Conservation (phyloP, 2,797 vertebrate genomes). For the Meriones psammophilus region DNA sequence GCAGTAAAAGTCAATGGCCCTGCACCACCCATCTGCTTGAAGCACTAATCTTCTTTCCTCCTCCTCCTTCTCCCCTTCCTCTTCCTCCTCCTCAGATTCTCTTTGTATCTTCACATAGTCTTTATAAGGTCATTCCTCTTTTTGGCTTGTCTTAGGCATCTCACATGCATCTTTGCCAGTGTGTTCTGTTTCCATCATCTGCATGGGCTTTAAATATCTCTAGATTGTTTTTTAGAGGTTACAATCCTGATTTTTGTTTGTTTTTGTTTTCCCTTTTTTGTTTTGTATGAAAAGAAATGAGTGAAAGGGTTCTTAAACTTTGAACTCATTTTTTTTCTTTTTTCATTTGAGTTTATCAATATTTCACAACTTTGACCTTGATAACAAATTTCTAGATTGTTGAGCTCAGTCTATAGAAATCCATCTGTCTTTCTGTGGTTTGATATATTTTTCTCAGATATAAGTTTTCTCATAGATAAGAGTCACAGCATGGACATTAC, state of each 20-base stretch:
- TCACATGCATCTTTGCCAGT: not conserved
- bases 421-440: not conserved
- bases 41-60: no score
- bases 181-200: not conserved
- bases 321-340: not conserved
- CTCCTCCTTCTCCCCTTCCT: not conserved
- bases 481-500: not conserved
- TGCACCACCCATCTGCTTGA: no score
- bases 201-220: not conserved
- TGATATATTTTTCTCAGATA: not conserved
- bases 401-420: not conserved
- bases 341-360: not conserved
- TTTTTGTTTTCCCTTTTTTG: not conserved
- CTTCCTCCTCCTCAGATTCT: not conserved
- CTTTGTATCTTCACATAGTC: fast-evolving
- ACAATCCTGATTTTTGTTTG: not conserved
- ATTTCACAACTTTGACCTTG: not conserved
- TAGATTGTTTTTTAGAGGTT: not conserved
- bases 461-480: not conserved
- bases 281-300: not conserved
- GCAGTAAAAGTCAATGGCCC: not conserved
- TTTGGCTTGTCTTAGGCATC: not conserved
- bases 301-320: not conserved
- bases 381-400: not conserved
- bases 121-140: not conserved